A percentile compares a stretch with the other conserved stretches of the same genome.
Conservation (phyloP, 2,797 vertebrate species). For the Pitangus sulphuratus region DNA sequence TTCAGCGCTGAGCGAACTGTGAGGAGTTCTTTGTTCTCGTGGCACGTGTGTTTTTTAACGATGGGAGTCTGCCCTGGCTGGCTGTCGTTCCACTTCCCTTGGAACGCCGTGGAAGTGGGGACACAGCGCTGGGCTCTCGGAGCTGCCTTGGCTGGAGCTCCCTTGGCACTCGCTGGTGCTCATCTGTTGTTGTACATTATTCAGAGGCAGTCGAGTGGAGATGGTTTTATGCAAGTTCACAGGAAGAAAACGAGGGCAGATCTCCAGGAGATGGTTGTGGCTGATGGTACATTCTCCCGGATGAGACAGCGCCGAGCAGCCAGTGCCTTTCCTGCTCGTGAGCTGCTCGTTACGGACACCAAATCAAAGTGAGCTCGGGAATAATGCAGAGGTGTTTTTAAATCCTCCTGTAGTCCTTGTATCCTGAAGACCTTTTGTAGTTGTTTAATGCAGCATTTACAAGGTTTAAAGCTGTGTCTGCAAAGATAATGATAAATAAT, state of each 20-base stretch:
- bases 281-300: not conserved
- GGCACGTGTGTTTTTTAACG: not conserved
- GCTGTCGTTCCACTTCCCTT: not conserved
- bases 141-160: slow-evolving; percentile 25
- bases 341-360: not conserved
- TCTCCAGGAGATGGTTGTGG: slow-evolving; percentile 35
- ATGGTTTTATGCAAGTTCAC: slow-evolving; percentile 35
- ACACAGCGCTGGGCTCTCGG: not conserved
- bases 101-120: not conserved
- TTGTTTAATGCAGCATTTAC: not conserved
- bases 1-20: not conserved
- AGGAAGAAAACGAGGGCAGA: slow-evolving; percentile 56
- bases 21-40: not conserved
- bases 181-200: slow-evolving; percentile 43
- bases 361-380: not conserved
- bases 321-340: not conserved
- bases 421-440: not conserved
- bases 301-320: not conserved
- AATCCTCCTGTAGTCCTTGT: not conserved
- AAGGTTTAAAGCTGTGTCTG: slow-evolving; percentile 5
- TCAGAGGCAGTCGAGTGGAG: slow-evolving; percentile 40
- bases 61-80: not conserved
- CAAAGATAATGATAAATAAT: slow-evolving; percentile 4
- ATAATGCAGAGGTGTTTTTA: not conserved
- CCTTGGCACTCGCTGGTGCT: slow-evolving; percentile 9